phyloP scores from a whole-genome alignment of 2,113 vertebrate genomes.

The Indicator indicator region DNA sequence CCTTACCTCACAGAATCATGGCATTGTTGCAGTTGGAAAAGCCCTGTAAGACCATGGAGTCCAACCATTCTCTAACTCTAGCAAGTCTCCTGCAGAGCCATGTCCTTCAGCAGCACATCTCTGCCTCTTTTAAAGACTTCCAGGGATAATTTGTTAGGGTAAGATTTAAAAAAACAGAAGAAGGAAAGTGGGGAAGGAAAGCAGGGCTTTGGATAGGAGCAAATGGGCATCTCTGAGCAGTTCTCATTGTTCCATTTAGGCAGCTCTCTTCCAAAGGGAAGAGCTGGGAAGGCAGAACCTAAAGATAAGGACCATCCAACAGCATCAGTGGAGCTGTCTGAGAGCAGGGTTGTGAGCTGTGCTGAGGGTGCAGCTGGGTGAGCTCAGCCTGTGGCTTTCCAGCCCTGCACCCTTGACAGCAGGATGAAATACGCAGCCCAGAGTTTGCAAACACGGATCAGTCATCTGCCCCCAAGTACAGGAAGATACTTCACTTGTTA shows the following conservation, averaged over 20 bases:
- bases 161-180: neutral
- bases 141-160: neutral
- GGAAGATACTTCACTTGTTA: neutral
- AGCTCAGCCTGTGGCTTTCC: neutral
- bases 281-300: neutral
- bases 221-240: neutral
- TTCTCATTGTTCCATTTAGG: neutral
- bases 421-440: neutral
- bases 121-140: too few species aligned
- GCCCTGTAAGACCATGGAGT: too few species aligned
- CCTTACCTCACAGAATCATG: neutral
- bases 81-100: too few species aligned
- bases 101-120: too few species aligned
- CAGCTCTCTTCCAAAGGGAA: neutral
- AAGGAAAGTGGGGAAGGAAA: neutral
- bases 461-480: neutral
- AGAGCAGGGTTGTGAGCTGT: neutral
- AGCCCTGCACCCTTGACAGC: neutral
- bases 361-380: neutral
- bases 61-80: too few species aligned
- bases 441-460: neutral
- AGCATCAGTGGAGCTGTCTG: neutral
- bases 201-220: neutral
- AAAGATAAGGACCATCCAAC: neutral
- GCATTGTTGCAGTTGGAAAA: too few species aligned